A percentile compares a stretch with the other conserved stretches of the same genome.
These are phyloP conservation scores for Tetrao urogallus DNA, from an alignment of 2,113 vertebrate genomes.

Conservation along the genomic window DNA sequence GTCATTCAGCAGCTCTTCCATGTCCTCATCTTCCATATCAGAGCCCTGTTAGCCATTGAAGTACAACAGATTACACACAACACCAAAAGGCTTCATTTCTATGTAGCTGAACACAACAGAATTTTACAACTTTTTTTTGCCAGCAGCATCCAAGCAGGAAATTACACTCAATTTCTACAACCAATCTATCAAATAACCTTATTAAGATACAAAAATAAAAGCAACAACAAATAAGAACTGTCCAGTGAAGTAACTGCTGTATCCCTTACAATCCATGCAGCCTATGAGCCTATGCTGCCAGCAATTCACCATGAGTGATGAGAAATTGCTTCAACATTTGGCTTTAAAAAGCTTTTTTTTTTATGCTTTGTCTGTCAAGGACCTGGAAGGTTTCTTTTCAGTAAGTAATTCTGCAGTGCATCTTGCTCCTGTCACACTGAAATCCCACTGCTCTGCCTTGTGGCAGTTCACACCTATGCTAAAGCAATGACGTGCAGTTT, in stretches of 20 bases:
- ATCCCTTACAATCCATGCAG: neutral
- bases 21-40: constrained; percentile 86
- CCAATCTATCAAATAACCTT: neutral
- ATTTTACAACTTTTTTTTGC: neutral
- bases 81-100: neutral
- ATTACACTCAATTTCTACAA: neutral
- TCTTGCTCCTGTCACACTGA: neutral
- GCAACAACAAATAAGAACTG: too few relatives aligned
- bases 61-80: neutral
- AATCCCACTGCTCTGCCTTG: neutral
- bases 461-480: neutral
- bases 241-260: neutral
- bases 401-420: too few relatives aligned
- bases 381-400: neutral
- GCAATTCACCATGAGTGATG: neutral
- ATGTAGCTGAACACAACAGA: neutral
- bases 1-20: constrained; percentile 90
- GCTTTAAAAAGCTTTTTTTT: neutral
- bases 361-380: neutral
- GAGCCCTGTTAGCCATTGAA: constrained; percentile 79
- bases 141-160: neutral
- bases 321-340: neutral
- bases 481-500: neutral
- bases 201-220: neutral
- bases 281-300: neutral